Conservation (phyloP, 2,113 vertebrate genomes). For the Trichomycterus rosablanca region DNA sequence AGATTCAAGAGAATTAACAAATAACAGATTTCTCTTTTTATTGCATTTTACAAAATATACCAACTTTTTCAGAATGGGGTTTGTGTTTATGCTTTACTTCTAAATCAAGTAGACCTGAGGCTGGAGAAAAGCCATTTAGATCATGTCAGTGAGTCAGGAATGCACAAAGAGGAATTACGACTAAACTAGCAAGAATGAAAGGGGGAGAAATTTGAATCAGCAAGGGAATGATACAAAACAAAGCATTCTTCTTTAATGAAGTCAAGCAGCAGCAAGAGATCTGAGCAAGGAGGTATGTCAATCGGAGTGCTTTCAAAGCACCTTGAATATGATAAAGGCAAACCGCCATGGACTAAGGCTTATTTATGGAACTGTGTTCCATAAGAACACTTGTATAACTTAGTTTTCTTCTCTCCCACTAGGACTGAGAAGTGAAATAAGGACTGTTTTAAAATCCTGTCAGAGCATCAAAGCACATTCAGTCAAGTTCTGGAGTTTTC, state of each 20-base stretch:
- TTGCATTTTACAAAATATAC: too few relatives aligned
- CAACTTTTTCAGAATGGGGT: too few relatives aligned
- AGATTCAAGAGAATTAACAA: too few relatives aligned
- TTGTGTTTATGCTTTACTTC: constrained; percentile 37
- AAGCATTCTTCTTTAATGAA: constrained; percentile 60
- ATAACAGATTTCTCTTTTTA: too few relatives aligned
- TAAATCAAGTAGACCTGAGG: constrained; percentile 14
- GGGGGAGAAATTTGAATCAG: constrained; percentile 39
- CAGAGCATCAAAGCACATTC: constrained; percentile 21
- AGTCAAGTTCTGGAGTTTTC: constrained; percentile 29
- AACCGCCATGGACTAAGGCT: constrained; percentile 45
- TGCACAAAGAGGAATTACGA: constrained; percentile 55
- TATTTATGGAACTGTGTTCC: constrained; percentile 41
- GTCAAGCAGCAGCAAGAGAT: constrained; percentile 50
- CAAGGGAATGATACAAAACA: constrained; percentile 26
- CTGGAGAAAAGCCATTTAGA: constrained; percentile 41
- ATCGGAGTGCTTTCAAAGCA: constrained; percentile 42
- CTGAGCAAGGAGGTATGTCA: constrained; percentile 51
- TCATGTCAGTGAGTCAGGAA: constrained; percentile 41
- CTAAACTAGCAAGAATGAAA: constrained; percentile 50
- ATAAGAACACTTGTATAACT: too few relatives aligned
- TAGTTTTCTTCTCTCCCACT: constrained; percentile 18
- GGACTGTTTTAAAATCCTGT: constrained; percentile 46
- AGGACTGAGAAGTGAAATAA: background rate
- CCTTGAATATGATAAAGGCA: constrained; percentile 47